A percentile compares a stretch with the other conserved stretches of the same genome.
Conservation (phyloP, 2,797 vertebrate genomes). For the Acrossocheilus wenchowensis region DNA sequence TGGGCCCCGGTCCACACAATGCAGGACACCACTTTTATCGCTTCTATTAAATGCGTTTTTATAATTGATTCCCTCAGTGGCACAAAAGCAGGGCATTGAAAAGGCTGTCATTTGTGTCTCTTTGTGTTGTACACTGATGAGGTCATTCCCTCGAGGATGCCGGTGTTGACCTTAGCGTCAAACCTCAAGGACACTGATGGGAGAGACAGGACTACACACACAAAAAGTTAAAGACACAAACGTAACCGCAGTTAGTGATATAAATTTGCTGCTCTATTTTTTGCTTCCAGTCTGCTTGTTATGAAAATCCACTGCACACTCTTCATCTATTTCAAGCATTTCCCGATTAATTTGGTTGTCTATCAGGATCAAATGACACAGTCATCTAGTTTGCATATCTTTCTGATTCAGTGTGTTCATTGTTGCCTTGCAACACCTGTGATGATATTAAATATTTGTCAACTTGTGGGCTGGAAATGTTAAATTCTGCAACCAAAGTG, state of each 20-base stretch:
- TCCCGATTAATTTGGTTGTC: neutral
- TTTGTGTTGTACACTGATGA: constrained; percentile 81
- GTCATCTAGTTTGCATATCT: constrained; percentile 5
- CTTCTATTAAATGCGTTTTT: constrained; percentile 82
- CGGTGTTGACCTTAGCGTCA: constrained; percentile 48
- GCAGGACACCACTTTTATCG: constrained; percentile 79
- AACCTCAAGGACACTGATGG: constrained; percentile 46
- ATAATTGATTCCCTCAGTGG: constrained; percentile 81
- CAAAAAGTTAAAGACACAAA: neutral
- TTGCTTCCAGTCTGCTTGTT: neutral
- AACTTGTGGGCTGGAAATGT: neutral
- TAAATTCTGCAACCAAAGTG: neutral
- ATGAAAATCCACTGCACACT: neutral
- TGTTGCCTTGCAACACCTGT: neutral
- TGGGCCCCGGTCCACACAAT: constrained; percentile 72
- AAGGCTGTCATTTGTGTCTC: constrained; percentile 78
- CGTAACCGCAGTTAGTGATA: neutral
- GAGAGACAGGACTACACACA: constrained; percentile 56
- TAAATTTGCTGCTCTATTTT: neutral
- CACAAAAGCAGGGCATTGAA: constrained; percentile 79
- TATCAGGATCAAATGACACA: neutral
- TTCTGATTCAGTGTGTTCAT: neutral
- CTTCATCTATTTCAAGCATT: neutral
- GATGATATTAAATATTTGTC: constrained; percentile 26
- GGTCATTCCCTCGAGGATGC: constrained; percentile 77